A percentile compares a stretch with the other conserved stretches of the same genome.
Conservation (phyloP, 2,888 invertebrate genomes). For the Chrysopilus asiliformis region DNA sequence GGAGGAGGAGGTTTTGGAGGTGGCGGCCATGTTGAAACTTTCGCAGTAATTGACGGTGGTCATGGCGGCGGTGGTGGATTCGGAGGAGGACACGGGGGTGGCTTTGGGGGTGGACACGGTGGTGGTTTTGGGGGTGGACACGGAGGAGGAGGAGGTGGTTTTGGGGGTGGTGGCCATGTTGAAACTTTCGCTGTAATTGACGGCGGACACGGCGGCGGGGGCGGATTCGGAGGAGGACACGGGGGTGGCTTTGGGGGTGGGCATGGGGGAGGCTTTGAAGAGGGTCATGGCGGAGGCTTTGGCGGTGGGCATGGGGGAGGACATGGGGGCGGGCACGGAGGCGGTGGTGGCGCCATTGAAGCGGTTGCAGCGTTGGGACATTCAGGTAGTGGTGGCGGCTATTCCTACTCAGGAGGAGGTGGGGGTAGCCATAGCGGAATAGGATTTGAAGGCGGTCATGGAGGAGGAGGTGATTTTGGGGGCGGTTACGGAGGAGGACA, state of each 20-base stretch:
- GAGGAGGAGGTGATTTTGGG: conserved; percentile 12
- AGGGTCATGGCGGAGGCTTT: background rate
- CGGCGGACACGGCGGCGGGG: conserved; percentile 6
- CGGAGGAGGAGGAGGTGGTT: conserved; percentile 2
- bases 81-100: conserved; percentile 8
- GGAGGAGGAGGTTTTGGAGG: conserved; percentile 3
- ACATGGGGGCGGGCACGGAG: conserved; percentile 4
- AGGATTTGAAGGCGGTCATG: conserved; percentile 4
- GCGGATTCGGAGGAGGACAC: conserved; percentile 6
- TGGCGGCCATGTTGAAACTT: too few species aligned
- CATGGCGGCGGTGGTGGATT: background rate
- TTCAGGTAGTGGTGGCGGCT: conserved; percentile 7
- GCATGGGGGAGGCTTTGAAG: background rate
- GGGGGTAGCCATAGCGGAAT: conserved; percentile 12
- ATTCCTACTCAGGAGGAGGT: conserved; percentile 7
- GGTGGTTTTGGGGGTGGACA: conserved; percentile 12
- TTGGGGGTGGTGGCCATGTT: conserved; percentile 5
- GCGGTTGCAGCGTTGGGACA: conserved; percentile 14
- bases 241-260: conserved; percentile 5
- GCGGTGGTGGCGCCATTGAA: conserved; percentile 15
- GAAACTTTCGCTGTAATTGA: conserved; percentile 9
- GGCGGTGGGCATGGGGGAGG: background rate
- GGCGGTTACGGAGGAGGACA: conserved; percentile 11
- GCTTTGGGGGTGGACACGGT: conserved; percentile 7
- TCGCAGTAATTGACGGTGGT: conserved; percentile 6